These are phyloP conservation scores for Lophochroa leadbeateri DNA, from an alignment of 2,113 vertebrate species.

Conservation along the genomic window DNA sequence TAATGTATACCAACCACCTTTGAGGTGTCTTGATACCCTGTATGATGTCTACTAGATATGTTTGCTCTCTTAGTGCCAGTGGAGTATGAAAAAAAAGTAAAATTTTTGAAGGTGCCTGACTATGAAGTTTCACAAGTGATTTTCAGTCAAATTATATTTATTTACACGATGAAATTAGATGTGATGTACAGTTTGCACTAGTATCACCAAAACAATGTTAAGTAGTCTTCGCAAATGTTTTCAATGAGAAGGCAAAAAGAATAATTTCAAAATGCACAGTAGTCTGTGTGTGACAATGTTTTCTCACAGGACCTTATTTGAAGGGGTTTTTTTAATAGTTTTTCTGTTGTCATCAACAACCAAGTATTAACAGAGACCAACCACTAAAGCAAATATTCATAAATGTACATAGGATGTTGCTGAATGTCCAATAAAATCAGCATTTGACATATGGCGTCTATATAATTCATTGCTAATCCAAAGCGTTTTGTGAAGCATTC, in stretches of 20 bases:
- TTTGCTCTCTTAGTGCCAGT: neutral
- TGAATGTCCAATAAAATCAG: slow-evolving; percentile 22
- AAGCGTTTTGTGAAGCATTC: neutral
- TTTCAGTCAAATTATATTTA: neutral
- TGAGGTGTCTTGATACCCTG: neutral
- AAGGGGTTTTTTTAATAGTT: neutral
- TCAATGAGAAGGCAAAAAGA: neutral
- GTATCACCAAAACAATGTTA: neutral
- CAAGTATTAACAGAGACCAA: neutral
- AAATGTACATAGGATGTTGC: neutral
- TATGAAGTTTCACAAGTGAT: neutral
- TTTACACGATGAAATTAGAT: neutral
- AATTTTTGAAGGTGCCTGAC: neutral
- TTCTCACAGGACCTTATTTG: neutral
- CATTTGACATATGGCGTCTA: neutral
- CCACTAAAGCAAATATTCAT: neutral
- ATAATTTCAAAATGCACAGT: neutral
- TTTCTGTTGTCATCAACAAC: neutral
- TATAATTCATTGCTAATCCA: neutral
- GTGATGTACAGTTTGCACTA: neutral
- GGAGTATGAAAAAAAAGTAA: neutral
- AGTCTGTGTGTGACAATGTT: neutral
- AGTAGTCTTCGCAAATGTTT: neutral
- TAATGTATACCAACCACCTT: fast-evolving
- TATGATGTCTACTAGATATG: neutral